Base-by-base conservation (phyloP, 2,113 vertebrate species). In the Aegotheles bennettii region DNA sequence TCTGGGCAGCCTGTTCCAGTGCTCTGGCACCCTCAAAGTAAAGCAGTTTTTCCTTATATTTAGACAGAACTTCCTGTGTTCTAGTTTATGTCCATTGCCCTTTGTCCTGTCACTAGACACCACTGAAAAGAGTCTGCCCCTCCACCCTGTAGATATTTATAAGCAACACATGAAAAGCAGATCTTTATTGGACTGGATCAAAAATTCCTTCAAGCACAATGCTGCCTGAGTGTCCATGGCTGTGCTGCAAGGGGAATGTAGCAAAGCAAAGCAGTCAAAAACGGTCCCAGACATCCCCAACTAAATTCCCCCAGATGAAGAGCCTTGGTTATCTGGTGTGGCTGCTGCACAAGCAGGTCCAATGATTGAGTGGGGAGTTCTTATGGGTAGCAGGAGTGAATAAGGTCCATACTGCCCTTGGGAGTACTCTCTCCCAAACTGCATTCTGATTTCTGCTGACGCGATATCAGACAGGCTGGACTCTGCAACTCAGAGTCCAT, bases 301-400 rank as follows among this genome's bases (percentile, higher is more conserved):
- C 26, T 10, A 31, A 61, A 17, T n/a, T 10, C 18, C 9, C n/a
- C 25, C 78, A 56, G 24, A 26, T 11, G 23, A 31, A 25, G 7
- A 90, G 19, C 31, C 48, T 91, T 0, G 0, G 18, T 53, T 15
- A 35, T 14, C 38, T 40, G n/a, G 3, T 21, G 19, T 28, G 8
- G 18, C 53, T 63, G 35, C 45, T 81, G 36, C 21, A 53, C 15
- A 45, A 84, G 65, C 14, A 47, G 13, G 29, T 89, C 65, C 25
- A 81, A 68, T 23, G 28, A 61, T 16, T 50, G 51, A 84, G 18
- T 4, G 13, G 48, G 16, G 14, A 59, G 51, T 35, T 23, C 38
- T 60, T 63, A 42, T 0, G 3, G 16, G 33, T 26, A 89, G 45
- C 36, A 73, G 24, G 15, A 7, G 16, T 20, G 25, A 70, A 68